Conservation (phyloP, 2,888 invertebrate genomes). For the Drosophila tripunctata region DNA sequence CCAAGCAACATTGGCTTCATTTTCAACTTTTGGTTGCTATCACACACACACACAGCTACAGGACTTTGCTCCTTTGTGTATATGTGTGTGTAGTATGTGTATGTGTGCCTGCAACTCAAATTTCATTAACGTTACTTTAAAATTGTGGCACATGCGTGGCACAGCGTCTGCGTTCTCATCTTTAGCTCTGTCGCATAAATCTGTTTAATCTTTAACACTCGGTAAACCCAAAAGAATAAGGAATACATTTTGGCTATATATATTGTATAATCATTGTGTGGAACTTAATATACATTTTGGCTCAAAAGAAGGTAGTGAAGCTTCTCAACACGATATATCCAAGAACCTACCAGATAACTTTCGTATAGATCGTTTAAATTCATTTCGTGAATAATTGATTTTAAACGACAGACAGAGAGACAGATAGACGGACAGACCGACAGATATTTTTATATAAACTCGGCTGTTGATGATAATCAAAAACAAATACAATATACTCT, state of each 20-base stretch:
- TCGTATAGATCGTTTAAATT: no score
- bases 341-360: no score
- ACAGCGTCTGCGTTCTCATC: constrained; percentile 24
- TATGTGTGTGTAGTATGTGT: neutral
- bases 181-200: constrained; percentile 66
- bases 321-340: no score
- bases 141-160: constrained; percentile 72
- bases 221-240: constrained; percentile 15
- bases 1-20: constrained; percentile 14
- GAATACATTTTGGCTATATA: neutral
- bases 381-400: no score
- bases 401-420: no score
- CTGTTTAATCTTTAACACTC: constrained; percentile 73
- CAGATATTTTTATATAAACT: no score
- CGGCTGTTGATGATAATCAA: no score
- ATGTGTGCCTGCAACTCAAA: constrained; percentile 50
- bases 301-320: neutral
- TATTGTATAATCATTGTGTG: constrained; percentile 11
- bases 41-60: neutral
- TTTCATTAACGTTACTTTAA: constrained; percentile 75
- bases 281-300: constrained; percentile 4
- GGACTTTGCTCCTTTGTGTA: neutral
- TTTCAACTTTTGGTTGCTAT: neutral
- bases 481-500: no score
- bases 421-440: no score